Percentiles rank a stretch among this genome's conserved stretches.
Conservation (phyloP, 2,113 vertebrate genomes). For the Shinisaurus crocodilurus region DNA sequence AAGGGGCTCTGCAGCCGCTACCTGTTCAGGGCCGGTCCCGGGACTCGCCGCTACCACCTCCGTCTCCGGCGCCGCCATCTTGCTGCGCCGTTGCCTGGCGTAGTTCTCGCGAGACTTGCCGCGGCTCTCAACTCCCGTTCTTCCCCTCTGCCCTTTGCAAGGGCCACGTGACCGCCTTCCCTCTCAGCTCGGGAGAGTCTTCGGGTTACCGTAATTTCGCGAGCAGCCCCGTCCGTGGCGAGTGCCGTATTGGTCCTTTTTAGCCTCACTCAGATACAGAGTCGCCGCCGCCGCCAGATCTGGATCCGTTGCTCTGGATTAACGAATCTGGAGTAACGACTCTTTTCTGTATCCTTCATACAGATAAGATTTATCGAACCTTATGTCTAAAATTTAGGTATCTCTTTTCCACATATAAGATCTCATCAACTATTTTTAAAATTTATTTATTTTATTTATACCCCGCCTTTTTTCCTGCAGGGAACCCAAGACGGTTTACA, state of each 20-base stretch:
- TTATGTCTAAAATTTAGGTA: neutral
- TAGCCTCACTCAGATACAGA: neutral
- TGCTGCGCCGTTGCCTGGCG: slow-evolving; percentile 36
- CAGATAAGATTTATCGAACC: neutral
- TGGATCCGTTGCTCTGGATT: neutral
- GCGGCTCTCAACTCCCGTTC: neutral
- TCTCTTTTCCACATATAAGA: neutral
- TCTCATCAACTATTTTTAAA: no score
- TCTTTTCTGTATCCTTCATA: neutral
- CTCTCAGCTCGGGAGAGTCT: neutral
- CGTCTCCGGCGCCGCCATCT: slow-evolving; percentile 49
- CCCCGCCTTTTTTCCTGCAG: no score
- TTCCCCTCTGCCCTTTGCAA: neutral
- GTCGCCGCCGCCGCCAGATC: neutral
- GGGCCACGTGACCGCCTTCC: neutral
- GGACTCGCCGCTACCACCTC: neutral
- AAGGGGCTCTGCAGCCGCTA: neutral
- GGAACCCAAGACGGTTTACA: no score
- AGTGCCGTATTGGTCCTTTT: neutral
- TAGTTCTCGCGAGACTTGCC: slow-evolving; percentile 35
- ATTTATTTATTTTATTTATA: no score
- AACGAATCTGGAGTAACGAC: neutral
- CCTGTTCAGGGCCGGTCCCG: slow-evolving; percentile 27
- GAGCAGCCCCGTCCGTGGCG: neutral
- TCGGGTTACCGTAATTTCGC: neutral